Evolutionary conservation across 2,113 vertebrate genomes (phyloP).

Genomic region (Condylura cristata): DNA sequence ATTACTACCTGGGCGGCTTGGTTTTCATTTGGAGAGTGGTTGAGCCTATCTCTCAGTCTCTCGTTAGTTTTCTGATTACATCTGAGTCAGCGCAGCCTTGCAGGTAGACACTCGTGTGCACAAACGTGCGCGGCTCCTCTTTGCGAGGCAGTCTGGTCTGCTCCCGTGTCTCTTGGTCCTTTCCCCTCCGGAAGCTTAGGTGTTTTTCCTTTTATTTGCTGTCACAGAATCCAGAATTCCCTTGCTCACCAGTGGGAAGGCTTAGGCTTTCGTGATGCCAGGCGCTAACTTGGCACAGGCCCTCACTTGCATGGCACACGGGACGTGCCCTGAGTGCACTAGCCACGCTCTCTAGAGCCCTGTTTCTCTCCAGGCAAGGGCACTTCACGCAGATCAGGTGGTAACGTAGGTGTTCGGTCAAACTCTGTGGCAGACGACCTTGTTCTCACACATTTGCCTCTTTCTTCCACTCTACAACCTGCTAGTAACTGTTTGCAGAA

Average conservation of each 20-base stretch:
- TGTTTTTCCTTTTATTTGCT: slow-evolving; percentile 58
- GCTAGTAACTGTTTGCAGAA: neutral
- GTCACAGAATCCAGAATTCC: slow-evolving; percentile 40
- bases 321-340: neutral
- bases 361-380: neutral
- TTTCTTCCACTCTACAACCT: neutral
- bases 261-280: slow-evolving; percentile 8
- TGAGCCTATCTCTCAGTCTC: slow-evolving; percentile 41
- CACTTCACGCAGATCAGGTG: neutral
- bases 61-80: slow-evolving; percentile 16
- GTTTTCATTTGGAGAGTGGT: slow-evolving; percentile 30
- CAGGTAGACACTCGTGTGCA: slow-evolving; percentile 64
- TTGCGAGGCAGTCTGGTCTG: slow-evolving; percentile 69
- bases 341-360: neutral
- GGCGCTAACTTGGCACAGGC: neutral
- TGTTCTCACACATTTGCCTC: neutral
- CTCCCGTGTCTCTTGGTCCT: slow-evolving; percentile 57
- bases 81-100: slow-evolving; percentile 61
- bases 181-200: slow-evolving; percentile 69
- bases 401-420: neutral
- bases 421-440: too few species aligned
- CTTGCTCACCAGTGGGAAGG: slow-evolving; percentile 19
- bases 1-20: neutral
- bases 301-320: neutral
- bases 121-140: slow-evolving; percentile 49